Percentiles rank a stretch among this genome's conserved stretches.
Evolutionary conservation across 2,888 invertebrate species (phyloP).

Genomic region (Netelia inedita): DNA sequence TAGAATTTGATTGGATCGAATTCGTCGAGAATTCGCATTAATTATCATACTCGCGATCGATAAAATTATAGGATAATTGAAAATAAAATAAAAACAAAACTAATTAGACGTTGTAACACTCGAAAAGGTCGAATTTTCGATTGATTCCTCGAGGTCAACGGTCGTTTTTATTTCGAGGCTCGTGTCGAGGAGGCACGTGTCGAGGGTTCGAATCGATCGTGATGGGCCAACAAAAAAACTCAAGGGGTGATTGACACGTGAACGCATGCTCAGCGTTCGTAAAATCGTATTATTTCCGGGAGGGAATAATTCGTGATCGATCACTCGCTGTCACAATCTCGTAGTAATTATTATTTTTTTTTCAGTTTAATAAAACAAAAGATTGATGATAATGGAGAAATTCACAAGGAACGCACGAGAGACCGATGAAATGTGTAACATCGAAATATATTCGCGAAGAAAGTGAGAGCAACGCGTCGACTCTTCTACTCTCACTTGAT

Average conservation of each 20-base stretch:
- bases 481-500: neutral
- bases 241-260: neutral
- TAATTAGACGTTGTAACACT: neutral
- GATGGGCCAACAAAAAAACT: neutral
- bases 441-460: slow-evolving; percentile 9
- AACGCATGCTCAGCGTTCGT: no score
- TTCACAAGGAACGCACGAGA: no score
- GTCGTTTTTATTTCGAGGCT: slow-evolving; percentile 26
- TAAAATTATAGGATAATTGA: neutral
- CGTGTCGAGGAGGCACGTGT: neutral
- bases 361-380: no score
- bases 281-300: no score
- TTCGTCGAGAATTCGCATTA: neutral
- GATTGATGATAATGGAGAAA: no score
- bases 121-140: neutral
- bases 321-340: no score
- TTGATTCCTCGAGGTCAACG: slow-evolving; percentile 30
- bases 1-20: neutral
- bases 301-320: no score
- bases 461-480: neutral
- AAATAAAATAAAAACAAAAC: neutral
- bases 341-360: no score
- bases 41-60: no score
- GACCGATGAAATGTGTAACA: neutral
- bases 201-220: neutral